Evolutionary conservation across 2,113 vertebrate species (phyloP), one percentile per base, ranked within the genome.

Genomic region (Dasyurus viverrinus): DNA sequence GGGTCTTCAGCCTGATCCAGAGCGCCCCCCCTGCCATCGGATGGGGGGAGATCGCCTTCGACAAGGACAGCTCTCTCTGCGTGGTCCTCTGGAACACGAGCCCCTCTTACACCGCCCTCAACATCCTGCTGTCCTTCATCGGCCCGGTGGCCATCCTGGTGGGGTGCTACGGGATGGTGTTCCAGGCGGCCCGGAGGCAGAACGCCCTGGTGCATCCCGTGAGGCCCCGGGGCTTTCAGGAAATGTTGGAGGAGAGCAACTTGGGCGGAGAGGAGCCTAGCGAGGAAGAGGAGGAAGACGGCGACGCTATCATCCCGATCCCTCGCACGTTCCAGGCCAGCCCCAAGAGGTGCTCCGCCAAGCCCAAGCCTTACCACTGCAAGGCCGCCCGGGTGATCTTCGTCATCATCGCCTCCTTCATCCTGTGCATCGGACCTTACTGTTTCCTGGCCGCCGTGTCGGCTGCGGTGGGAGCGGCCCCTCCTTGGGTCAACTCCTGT

Each of bases 81-180:
- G 98, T 99, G 2, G 99, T 99, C 97, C 97, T 99, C 93, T 99
- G 99, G 99, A 99, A 99, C 54, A 98, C 99, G 23, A 99, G 99
- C 97, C 97, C 98, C 91, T 99, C 99, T 90, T 99, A 99, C 98
- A 98, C 99, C 0, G 93, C 96, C 12, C 91, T 99, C 94, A 99
- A 99, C 47, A 98, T 99, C 26, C 97, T 98, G 27, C 98, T 98
- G 90, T 99, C 99, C 42, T 99, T 99, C 93, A 98, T 99, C 98
- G 95, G 99, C 76, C 99, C 99, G 0, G 98, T 99, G 94, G 92
- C 97, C 57, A 98, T 99, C 98, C 99, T 99, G 99, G 98, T 99
- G 22, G 98, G 98, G 96, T 99, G 99, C 97, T 99, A 99, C 95
- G 99, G 99, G 93, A 99, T 99, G 98, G 99, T 99, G 95, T 99